Evolutionary conservation across 2,888 invertebrate species (phyloP), one percentile per base, ranked within the genome.

Genomic region (Cinara cedri): DNA sequence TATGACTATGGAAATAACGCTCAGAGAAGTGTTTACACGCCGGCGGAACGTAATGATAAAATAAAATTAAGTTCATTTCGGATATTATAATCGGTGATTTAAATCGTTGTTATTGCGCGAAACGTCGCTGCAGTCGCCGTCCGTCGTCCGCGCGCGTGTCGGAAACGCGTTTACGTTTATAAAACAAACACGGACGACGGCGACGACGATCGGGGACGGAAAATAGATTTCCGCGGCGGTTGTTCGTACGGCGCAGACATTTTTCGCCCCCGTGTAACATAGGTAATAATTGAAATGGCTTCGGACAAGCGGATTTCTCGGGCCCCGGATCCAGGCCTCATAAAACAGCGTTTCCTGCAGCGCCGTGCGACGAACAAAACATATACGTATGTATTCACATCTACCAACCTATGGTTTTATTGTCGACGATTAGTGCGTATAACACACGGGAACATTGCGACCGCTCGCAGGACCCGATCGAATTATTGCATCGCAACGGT

Each of bases 261-360:
- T 21, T 54, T 4, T 54, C 6, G 34, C 34, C 3, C 6, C 3
- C 34, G 34, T 3, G 34, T 34, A 34, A 34, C 34, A 34, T 3
- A 34, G 3, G 34, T 34, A 34, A n/a, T n/a, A n/a, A 76, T 76
- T 55, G 66, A 76, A 76, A n/a, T 51, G 21, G 24, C 46, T 34
- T 10, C 14, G 65, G 66, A 66, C 65, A 51, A 65, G 49, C 26
- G 72, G 16, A 34, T 65, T 65, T 76, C 66, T 26, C 76, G 46
- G n/a, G 55, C 76, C 3, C n/a, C 76, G 76, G 76, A 66, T 66
- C 66, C 66, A 76, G 46, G 76, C 65, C 66, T 76, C 76, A 66
- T 76, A 68, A 76, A 66, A 57, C 55, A 66, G 21, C 16, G 76
- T 76, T 76, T 76, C 66, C 76, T 26, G 76, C 34, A 4, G 34